A percentile compares a stretch with the other conserved stretches of the same genome.
Evolutionary conservation across 92 coral and sea anemone genomes (phyloP).

Genomic region (Blastomussa wellsi): DNA sequence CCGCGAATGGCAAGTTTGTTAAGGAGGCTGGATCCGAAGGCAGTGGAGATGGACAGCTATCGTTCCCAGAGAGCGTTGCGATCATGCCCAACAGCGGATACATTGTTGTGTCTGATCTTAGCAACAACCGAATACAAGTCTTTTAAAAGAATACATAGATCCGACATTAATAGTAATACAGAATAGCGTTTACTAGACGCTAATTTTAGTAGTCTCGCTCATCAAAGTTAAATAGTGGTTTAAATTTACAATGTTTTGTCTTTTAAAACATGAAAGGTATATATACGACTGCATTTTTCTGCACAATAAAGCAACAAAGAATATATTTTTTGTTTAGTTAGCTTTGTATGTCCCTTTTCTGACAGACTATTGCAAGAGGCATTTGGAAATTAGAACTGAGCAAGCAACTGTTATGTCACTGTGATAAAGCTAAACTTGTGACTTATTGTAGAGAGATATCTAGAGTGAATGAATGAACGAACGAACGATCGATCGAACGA

Average conservation of each 20-base stretch:
- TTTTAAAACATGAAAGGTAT: not conserved
- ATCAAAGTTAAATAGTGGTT: not conserved
- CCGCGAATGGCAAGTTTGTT: conserved; percentile 80
- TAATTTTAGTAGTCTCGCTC: not conserved
- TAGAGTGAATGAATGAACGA: not conserved
- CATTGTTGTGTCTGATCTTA: conserved; percentile 96
- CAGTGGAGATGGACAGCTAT: conserved; percentile 97
- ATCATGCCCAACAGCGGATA: conserved; percentile 99
- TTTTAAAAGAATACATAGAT: conserved; percentile 41
- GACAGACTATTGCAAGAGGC: not conserved
- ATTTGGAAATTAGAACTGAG: not conserved
- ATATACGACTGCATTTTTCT: not conserved
- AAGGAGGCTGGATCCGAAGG: conserved; percentile 99
- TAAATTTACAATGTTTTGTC: not conserved
- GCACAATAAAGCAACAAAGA: not conserved
- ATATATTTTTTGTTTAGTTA: not conserved
- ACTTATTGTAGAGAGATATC: too few relatives aligned
- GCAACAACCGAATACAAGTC: conserved; percentile 95
- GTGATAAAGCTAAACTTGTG: not conserved
- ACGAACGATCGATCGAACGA: not conserved
- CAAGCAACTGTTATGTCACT: not conserved
- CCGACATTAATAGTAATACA: not conserved
- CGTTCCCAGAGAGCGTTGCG: conserved; percentile 99
- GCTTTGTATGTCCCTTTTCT: not conserved
- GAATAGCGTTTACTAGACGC: not conserved